Evolutionary conservation across 92 coral and sea anemone species (phyloP), one percentile per base, ranked within the genome.

Genomic region (Scolanthus callimorphus): DNA sequence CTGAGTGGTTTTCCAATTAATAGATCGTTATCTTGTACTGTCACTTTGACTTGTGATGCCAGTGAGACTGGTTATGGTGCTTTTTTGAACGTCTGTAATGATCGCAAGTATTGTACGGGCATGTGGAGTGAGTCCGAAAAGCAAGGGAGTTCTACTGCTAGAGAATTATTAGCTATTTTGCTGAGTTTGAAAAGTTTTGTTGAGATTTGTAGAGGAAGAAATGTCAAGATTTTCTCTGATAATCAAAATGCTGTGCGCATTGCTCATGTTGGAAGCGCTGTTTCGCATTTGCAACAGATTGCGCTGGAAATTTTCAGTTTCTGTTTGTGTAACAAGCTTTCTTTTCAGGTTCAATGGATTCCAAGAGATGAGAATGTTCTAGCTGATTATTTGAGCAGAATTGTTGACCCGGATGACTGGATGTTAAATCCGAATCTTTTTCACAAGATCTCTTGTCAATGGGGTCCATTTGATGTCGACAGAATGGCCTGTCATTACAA

Each of bases 31-130:
- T 29, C 62, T 26, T 50, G 54, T 1, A 71, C 39, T 19, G 47
- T 45, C 17, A 44, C 34, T 56, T 41, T 71, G 21, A 23, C 30
- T 20, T 59, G 71, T 45, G 70, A 71, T 49, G 78, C 78, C 25
- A 62, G 78, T 56, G 69, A 0, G 20, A 21, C 60, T 58, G 69
- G 77, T 21, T 70, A 45, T 48, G 77, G 77, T 4, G 77, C 46
- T 28, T 29, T 11, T 30, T 19, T 63, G 46, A 31, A 27, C 49
- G 4, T 25, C 23, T 45, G 70, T 25, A 20, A 31, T 24, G 70
- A 63, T 21, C 45, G 26, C 17, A 24, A 12, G 2, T 61, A 39
- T 43, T 41, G 67, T 61, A 22, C 69, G 19, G 57, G 62, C 25
- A 1, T 26, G 53, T 67, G 63, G 74, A 21, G 27, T 41, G 25